These are phyloP conservation scores for Anarrhichthys ocellatus DNA, from an alignment of 2,113 vertebrate species.

Conservation along the genomic window DNA sequence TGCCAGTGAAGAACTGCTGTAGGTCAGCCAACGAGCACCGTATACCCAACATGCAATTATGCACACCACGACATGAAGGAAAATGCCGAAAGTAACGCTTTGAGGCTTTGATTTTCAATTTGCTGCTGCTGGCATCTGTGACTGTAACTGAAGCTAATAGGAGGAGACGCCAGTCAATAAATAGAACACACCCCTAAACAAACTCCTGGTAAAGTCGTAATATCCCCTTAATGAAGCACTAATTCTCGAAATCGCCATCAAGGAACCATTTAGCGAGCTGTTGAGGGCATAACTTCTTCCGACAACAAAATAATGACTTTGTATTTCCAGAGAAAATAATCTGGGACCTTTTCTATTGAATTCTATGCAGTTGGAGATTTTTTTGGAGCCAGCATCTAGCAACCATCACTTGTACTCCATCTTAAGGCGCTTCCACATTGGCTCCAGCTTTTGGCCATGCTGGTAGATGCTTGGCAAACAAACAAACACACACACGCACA, in stretches of 20 bases:
- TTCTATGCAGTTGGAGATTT: conserved; percentile 15
- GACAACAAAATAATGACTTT: conserved; percentile 2
- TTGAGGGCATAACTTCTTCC: background rate
- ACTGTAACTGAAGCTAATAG: background rate
- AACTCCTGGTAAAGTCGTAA: background rate
- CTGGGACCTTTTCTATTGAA: conserved; percentile 5
- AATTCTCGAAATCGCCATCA: background rate
- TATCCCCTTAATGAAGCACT: background rate
- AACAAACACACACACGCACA: background rate
- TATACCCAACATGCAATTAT: conserved; percentile 14
- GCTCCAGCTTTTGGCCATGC: conserved; percentile 46
- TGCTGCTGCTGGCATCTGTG: background rate
- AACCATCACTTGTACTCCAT: conserved; percentile 42
- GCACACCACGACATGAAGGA: conserved; percentile 31
- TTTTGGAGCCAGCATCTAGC: conserved; percentile 19
- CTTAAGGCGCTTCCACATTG: conserved; percentile 46
- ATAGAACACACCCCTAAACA: background rate
- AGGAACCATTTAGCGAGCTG: background rate
- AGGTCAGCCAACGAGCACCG: conserved; percentile 87
- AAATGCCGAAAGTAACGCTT: conserved; percentile 13
- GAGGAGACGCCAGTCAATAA: conserved; percentile 2
- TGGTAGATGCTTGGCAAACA: conserved; percentile 47
- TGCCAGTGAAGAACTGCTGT: conserved; percentile 99
- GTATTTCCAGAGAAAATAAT: conserved; percentile 2
- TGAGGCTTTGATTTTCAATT: background rate